Evolutionary conservation across 2,888 invertebrate species (phyloP).

Genomic region (Thyatira batis): DNA sequence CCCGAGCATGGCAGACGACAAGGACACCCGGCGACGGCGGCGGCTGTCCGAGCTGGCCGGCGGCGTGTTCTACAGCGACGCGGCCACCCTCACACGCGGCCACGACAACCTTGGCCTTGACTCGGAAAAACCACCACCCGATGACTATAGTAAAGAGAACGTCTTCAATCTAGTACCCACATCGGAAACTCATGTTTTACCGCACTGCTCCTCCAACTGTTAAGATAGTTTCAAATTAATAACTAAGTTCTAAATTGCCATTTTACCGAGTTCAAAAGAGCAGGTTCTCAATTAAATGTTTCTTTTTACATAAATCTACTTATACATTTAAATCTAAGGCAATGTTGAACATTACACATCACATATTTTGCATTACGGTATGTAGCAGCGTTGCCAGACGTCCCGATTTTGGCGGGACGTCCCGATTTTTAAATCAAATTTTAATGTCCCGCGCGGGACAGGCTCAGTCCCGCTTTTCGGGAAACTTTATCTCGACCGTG

Average conservation of each 20-base stretch:
- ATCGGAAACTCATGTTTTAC: constrained; percentile 30
- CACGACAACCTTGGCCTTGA: constrained; percentile 69
- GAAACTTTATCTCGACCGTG: too few species aligned
- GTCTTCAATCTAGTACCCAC: constrained; percentile 49
- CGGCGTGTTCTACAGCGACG: constrained; percentile 76
- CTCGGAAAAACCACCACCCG: constrained; percentile 57
- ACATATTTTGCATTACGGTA: too few species aligned
- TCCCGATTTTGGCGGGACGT: too few species aligned
- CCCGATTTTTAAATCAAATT: too few species aligned
- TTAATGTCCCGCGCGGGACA: too few species aligned
- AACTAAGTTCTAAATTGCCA: not conserved
- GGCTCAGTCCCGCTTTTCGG: too few species aligned
- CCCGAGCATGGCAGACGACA: constrained; percentile 65
- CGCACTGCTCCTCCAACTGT: constrained; percentile 38
- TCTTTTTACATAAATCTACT: too few species aligned
- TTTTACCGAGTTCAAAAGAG: not conserved
- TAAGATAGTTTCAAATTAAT: constrained; percentile 12
- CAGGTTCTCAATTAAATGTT: not conserved
- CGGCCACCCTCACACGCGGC: constrained; percentile 50
- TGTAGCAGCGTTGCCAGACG: too few species aligned
- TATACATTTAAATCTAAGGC: too few species aligned
- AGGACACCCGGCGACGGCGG: constrained; percentile 71
- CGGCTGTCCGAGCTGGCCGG: constrained; percentile 75
- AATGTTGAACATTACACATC: too few species aligned
- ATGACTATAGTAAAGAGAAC: constrained; percentile 45